Percentiles rank a stretch among this genome's conserved stretches.
These are phyloP conservation scores for Pseudomyrmex cubaensis DNA, from an alignment of 1,140 invertebrate species.

Conservation along the genomic window DNA sequence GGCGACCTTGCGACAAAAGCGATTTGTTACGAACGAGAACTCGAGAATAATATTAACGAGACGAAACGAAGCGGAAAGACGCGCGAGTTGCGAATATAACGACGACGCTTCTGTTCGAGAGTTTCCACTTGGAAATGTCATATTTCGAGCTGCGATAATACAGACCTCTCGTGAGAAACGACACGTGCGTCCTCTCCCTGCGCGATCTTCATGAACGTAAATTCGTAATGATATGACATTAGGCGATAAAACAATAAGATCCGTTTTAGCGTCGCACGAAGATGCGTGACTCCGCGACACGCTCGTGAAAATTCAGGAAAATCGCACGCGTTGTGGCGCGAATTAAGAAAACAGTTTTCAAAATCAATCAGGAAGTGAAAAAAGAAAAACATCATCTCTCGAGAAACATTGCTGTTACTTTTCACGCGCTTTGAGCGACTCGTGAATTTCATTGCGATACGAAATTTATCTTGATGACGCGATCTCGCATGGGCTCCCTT, in stretches of 20 bases:
- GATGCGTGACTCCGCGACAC: not conserved
- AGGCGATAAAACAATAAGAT: constrained; percentile 3
- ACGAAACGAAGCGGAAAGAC: constrained; percentile 14
- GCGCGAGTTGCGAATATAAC: not conserved
- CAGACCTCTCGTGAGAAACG: not conserved
- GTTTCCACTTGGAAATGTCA: not conserved
- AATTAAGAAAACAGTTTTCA: not conserved
- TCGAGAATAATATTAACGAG: not conserved
- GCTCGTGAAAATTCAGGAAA: not conserved
- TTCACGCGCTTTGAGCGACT: not conserved
- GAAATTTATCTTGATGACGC: constrained; percentile 17
- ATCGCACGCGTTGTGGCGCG: not conserved
- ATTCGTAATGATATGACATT: constrained; percentile 31
- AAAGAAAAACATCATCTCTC: not conserved
- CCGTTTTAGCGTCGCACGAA: not conserved
- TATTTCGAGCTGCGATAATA: constrained; percentile 8
- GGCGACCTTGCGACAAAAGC: constrained; percentile 7
- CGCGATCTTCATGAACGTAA: constrained; percentile 6
- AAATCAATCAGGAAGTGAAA: not conserved
- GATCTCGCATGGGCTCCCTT: not conserved
- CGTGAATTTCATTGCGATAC: not conserved
- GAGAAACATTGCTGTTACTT: not conserved
- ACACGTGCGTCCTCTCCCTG: no score
- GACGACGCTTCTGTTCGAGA: not conserved
- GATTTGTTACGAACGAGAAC: not conserved